Evolutionary conservation across 2,888 invertebrate species (phyloP).

Genomic region (Ischnus inquisitorius): DNA sequence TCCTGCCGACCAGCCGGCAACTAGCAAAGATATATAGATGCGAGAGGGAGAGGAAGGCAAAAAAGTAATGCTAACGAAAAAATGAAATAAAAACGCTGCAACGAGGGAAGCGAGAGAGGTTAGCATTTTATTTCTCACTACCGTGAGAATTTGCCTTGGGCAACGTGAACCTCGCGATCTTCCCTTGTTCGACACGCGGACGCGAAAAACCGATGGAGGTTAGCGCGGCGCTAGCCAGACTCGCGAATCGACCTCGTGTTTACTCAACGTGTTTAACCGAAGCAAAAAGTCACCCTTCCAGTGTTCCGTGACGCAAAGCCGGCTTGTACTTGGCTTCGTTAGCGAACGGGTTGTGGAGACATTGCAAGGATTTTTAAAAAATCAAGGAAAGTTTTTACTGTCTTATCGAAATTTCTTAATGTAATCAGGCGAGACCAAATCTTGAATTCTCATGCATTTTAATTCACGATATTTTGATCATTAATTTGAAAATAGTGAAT

Average conservation of each 20-base stretch:
- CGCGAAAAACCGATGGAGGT: constrained; percentile 32
- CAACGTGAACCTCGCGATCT: constrained; percentile 48
- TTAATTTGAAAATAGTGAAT: too few relatives aligned
- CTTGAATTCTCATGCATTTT: not conserved
- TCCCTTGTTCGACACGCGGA: constrained; percentile 39
- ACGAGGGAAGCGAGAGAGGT: constrained; percentile 2
- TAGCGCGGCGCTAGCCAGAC: constrained; percentile 30
- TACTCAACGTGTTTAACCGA: constrained; percentile 48
- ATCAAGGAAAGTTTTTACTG: not conserved
- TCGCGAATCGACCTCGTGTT: constrained; percentile 56
- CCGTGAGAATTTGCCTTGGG: constrained; percentile 50
- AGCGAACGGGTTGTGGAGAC: constrained; percentile 30
- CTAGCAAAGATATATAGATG: constrained; percentile 14
- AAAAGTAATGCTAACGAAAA: constrained; percentile 25
- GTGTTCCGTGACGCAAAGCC: constrained; percentile 52
- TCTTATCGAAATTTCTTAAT: not conserved
- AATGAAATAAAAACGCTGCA: constrained; percentile 24
- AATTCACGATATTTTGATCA: not conserved
- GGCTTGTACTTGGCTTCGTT: constrained; percentile 49
- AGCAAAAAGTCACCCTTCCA: constrained; percentile 51
- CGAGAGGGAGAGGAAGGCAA: constrained; percentile 30
- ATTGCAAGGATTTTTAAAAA: not conserved
- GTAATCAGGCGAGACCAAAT: not conserved
- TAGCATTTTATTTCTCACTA: constrained; percentile 45
- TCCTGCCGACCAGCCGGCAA: constrained; percentile 34